phyloP scores from a whole-genome alignment of 2,888 invertebrate species.

The Andricus curvator region DNA sequence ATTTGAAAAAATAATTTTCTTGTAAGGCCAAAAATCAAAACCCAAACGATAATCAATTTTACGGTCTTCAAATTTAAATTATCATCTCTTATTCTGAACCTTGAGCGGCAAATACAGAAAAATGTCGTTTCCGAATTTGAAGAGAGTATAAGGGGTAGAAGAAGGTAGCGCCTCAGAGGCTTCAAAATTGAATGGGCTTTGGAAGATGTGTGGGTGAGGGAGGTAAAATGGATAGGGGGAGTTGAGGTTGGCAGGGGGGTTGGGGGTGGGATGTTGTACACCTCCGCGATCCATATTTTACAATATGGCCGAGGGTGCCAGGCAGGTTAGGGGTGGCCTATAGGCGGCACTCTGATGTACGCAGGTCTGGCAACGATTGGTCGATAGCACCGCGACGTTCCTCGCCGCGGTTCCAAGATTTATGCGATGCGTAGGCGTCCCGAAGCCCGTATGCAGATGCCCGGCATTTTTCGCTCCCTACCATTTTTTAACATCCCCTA shows the following conservation, averaged over 20 bases:
- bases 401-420: conserved; percentile 59
- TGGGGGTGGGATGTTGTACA: conserved; percentile 70
- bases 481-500: conserved; percentile 27
- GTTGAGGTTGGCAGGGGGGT: conserved; percentile 50
- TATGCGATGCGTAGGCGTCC: conserved; percentile 56
- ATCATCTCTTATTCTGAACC: not conserved
- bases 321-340: conserved; percentile 72
- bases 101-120: not conserved
- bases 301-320: conserved; percentile 74
- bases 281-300: conserved; percentile 77
- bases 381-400: conserved; percentile 74
- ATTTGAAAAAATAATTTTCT: too few relatives aligned
- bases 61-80: not conserved
- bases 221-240: conserved; percentile 42
- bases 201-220: conserved; percentile 27
- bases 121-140: not conserved
- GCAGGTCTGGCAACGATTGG: conserved; percentile 77
- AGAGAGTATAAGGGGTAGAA: not conserved
- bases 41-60: too few relatives aligned
- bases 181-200: conserved; percentile 50
- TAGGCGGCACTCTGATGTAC: conserved; percentile 76
- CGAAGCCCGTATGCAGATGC: conserved; percentile 55
- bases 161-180: conserved; percentile 20
- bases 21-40: too few relatives aligned
- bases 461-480: conserved; percentile 38